Conservation (phyloP, 2,797 vertebrate genomes). For the Alca torda region DNA sequence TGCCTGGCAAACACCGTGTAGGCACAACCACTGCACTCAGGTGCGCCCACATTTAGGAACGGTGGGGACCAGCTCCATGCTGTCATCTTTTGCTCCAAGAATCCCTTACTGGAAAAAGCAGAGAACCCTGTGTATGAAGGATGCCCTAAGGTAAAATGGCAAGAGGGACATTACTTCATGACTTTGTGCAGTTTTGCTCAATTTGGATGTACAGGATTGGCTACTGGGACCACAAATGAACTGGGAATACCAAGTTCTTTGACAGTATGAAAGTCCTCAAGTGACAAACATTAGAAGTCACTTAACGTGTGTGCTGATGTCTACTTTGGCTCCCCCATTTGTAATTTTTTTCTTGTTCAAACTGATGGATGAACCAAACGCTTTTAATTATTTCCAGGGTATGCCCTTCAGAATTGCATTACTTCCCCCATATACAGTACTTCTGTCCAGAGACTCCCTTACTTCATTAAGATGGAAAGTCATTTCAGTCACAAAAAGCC, state of each 20-base stretch:
- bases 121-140: background rate
- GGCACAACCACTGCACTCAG: background rate
- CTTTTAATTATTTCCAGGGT: constrained; percentile 55
- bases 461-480: constrained; percentile 49
- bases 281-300: background rate
- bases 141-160: background rate
- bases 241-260: background rate
- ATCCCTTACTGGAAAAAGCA: background rate
- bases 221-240: background rate
- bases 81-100: background rate
- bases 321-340: background rate
- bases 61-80: background rate
- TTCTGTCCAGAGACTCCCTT: constrained; percentile 57
- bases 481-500: constrained; percentile 41
- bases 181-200: background rate
- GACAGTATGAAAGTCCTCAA: background rate
- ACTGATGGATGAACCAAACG: constrained; percentile 23
- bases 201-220: background rate
- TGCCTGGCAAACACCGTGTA: background rate
- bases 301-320: background rate
- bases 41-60: background rate
- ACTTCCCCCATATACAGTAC: background rate
- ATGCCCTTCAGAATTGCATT: constrained; percentile 43
- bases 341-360: constrained; percentile 35
- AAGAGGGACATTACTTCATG: background rate